Percentiles rank a stretch among this genome's conserved stretches.
Conservation (phyloP, 2,113 vertebrate species). For the Phycodurus eques region DNA sequence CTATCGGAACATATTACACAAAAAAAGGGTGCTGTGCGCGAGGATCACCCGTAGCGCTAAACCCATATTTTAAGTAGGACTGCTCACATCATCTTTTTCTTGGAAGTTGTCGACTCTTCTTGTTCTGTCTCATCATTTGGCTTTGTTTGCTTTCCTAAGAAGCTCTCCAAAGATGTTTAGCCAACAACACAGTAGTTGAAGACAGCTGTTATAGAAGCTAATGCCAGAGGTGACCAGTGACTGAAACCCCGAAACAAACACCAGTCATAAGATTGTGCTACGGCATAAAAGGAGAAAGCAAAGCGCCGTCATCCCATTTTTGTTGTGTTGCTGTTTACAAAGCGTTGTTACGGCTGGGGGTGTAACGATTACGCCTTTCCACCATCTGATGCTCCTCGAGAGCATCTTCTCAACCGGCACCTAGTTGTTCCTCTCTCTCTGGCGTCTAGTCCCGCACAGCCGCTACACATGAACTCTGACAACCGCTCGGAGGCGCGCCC, state of each 20-base stretch:
- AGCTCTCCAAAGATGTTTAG: too few species aligned
- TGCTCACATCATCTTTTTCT: too few species aligned
- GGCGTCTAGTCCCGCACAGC: neutral
- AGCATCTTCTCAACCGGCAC: too few species aligned
- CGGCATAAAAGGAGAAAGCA: neutral
- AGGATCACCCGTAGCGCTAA: too few species aligned
- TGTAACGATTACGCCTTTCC: neutral
- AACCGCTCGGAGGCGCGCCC: neutral
- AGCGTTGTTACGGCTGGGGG: neutral
- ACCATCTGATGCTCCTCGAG: too few species aligned
- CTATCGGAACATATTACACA: too few species aligned
- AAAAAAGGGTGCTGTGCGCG: too few species aligned
- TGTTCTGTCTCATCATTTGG: too few species aligned
- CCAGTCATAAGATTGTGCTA: neutral
- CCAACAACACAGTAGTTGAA: neutral
- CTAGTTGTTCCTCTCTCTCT: neutral
- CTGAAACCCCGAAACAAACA: neutral
- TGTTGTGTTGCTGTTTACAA: neutral
- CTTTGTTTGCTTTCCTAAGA: too few species aligned
- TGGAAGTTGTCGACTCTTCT: too few species aligned
- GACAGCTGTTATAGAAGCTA: conserved; percentile 13
- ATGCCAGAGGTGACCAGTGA: conserved; percentile 9
- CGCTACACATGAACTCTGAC: neutral
- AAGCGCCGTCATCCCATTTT: too few species aligned
- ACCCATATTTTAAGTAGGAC: too few species aligned